phyloP scores from a whole-genome alignment of 2,797 vertebrate genomes.

The Cirrhinus molitorella region DNA sequence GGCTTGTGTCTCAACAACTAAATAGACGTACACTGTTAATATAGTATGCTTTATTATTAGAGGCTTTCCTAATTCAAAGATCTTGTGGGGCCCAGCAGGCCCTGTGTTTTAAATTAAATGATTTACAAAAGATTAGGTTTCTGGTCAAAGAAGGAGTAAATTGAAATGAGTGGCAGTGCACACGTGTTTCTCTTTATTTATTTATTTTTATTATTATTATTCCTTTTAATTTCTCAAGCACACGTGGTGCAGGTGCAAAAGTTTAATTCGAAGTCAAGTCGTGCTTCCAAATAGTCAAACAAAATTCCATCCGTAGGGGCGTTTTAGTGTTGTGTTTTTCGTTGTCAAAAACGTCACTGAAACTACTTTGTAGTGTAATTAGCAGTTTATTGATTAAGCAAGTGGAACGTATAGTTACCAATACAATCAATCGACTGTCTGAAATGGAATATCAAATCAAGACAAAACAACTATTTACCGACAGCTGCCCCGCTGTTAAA shows the following conservation, averaged over 20 bases:
- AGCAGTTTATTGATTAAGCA: conserved; percentile 58
- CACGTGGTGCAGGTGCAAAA: conserved; percentile 36
- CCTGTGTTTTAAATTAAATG: not conserved
- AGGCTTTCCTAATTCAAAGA: not conserved
- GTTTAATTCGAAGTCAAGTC: not conserved
- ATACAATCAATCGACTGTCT: conserved; percentile 49
- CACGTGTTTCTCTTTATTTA: not conserved
- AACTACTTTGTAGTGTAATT: conserved; percentile 62
- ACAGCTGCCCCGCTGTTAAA: conserved; percentile 10
- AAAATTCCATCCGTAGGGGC: not conserved
- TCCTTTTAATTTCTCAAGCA: not conserved
- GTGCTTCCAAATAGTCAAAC: conserved; percentile 12
- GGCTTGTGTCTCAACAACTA: not conserved
- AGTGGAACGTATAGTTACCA: conserved; percentile 48
- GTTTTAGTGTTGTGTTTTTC: conserved; percentile 6
- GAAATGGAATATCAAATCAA: conserved; percentile 42
- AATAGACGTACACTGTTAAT: too few relatives aligned
- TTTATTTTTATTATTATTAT: not conserved
- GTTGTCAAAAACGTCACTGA: conserved; percentile 51
- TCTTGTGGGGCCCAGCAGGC: not conserved
- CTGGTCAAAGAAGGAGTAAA: not conserved
- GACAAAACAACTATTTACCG: conserved; percentile 35
- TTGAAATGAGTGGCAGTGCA: not conserved
- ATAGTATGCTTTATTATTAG: not conserved
- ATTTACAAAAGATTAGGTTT: not conserved